Conservation (phyloP, 2,797 vertebrate genomes). For the Parauchenoglanis ngamensis region DNA sequence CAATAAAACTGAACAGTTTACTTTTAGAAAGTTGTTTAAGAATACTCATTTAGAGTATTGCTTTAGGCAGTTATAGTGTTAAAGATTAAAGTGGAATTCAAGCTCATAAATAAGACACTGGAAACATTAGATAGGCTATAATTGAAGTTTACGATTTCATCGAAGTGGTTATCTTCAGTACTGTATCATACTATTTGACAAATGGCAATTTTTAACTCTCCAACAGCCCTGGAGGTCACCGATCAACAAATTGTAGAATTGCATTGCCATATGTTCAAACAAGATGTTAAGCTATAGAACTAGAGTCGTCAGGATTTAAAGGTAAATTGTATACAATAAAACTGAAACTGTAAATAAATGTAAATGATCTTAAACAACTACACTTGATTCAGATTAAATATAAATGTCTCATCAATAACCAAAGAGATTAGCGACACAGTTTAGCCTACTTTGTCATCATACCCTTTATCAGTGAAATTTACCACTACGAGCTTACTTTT, state of each 20-base stretch:
- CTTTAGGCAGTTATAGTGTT: not conserved
- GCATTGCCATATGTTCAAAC: not conserved
- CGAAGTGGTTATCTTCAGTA: not conserved
- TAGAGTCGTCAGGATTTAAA: not conserved
- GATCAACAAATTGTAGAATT: not conserved
- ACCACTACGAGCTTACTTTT: not conserved
- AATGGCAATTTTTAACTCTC: not conserved
- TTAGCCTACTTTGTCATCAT: not conserved
- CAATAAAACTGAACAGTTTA: not conserved
- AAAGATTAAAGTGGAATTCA: not conserved
- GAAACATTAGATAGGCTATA: not conserved
- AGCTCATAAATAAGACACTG: not conserved
- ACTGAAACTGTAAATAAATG: not conserved
- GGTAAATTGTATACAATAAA: not conserved
- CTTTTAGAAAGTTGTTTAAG: not conserved
- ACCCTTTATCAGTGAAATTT: not conserved
- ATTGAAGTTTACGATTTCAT: not conserved
- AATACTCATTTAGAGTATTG: not conserved
- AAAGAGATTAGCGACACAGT: not conserved
- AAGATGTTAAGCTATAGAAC: not conserved
- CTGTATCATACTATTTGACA: not conserved
- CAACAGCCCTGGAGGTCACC: not conserved
- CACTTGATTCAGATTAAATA: not conserved
- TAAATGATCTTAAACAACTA: not conserved
- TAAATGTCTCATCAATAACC: not conserved